phyloP scores from a whole-genome alignment of 2,888 invertebrate species.

The Melanostoma scalare region DNA sequence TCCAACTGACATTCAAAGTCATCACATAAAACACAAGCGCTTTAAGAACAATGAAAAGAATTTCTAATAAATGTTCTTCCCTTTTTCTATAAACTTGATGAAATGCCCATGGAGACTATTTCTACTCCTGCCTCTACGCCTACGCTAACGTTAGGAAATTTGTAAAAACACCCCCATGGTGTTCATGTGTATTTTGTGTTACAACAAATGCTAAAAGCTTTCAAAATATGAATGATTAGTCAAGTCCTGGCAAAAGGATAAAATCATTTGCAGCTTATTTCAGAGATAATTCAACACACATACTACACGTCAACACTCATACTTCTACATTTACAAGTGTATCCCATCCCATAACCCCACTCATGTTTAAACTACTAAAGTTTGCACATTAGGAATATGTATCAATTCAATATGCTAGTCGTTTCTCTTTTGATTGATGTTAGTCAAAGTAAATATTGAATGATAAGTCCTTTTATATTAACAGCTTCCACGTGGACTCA shows the following conservation, averaged over 20 bases:
- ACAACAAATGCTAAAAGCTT: constrained; percentile 24
- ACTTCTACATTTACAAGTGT: background rate
- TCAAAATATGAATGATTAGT: constrained; percentile 35
- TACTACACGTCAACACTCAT: too few species aligned
- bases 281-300: background rate
- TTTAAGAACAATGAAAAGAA: too few species aligned
- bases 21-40: too few species aligned
- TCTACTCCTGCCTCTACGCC: too few species aligned
- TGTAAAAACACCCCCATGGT: too few species aligned
- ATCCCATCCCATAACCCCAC: too few species aligned
- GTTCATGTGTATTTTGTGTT: background rate
- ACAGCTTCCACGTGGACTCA: too few species aligned
- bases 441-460: constrained; percentile 21
- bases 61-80: too few species aligned
- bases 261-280: constrained; percentile 11
- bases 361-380: background rate
- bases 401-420: constrained; percentile 20
- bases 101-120: too few species aligned
- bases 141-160: too few species aligned
- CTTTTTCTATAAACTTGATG: too few species aligned
- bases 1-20: too few species aligned
- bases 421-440: constrained; percentile 45
- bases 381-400: constrained; percentile 24
- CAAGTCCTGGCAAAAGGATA: background rate
- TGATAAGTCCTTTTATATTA: background rate